These are phyloP conservation scores for Drosophila limbata DNA, from an alignment of 2,888 invertebrate species.

Conservation along the genomic window DNA sequence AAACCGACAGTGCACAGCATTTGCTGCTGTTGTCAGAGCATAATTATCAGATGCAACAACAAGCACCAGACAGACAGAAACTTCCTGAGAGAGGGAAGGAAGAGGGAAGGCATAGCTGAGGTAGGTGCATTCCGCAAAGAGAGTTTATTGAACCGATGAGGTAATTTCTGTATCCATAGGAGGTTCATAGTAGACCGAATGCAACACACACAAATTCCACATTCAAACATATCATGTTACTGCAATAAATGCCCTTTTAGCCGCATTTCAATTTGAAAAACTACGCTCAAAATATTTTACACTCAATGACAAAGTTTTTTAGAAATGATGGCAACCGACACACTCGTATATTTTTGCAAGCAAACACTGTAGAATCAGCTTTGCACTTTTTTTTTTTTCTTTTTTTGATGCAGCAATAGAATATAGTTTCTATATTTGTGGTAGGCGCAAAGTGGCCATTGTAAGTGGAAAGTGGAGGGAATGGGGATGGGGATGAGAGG, in stretches of 20 bases:
- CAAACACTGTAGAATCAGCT: slow-evolving; percentile 19
- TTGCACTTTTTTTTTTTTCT: slow-evolving; percentile 10
- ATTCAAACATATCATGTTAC: slow-evolving; percentile 31
- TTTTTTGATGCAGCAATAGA: slow-evolving; percentile 36
- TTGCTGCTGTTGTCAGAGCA: slow-evolving; percentile 53
- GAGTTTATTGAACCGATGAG: slow-evolving; percentile 71
- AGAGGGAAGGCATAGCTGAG: not conserved
- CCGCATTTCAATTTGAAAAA: slow-evolving; percentile 52
- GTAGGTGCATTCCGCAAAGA: slow-evolving; percentile 27
- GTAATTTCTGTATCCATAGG: slow-evolving; percentile 20
- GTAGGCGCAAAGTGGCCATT: slow-evolving; percentile 58
- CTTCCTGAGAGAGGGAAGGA: not conserved
- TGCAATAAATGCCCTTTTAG: slow-evolving; percentile 45
- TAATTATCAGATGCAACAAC: slow-evolving; percentile 72
- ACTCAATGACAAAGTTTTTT: slow-evolving; percentile 60
- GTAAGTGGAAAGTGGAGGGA: not conserved
- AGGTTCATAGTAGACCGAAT: slow-evolving; percentile 32
- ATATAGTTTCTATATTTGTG: slow-evolving; percentile 51
- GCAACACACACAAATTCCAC: slow-evolving; percentile 10
- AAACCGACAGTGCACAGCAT: slow-evolving; percentile 46
- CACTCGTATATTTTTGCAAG: slow-evolving; percentile 10
- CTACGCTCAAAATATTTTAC: slow-evolving; percentile 37
- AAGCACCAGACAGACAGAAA: slow-evolving; percentile 40
- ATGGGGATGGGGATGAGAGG: not conserved
- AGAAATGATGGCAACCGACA: slow-evolving; percentile 47